These are phyloP conservation scores for Sebastes ruberrimus DNA, from an alignment of 2,797 vertebrate genomes.

Conservation along the genomic window DNA sequence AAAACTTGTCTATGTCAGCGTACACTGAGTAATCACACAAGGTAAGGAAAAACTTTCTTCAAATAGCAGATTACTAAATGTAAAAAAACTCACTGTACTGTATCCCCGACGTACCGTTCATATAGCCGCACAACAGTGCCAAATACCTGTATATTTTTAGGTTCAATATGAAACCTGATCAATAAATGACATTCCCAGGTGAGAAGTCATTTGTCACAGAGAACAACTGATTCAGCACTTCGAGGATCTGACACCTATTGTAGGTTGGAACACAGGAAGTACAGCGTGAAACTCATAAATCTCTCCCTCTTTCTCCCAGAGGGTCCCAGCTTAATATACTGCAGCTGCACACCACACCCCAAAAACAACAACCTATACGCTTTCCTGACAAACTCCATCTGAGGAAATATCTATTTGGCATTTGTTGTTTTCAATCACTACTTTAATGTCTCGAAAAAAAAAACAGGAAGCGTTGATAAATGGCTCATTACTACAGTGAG, in stretches of 20 bases:
- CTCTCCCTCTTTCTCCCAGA: constrained; percentile 11
- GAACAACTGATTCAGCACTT: constrained; percentile 42
- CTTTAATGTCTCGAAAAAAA: neutral
- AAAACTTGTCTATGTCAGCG: neutral
- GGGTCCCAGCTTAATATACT: neutral
- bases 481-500: constrained; percentile 1
- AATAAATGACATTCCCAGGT: constrained; percentile 43
- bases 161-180: constrained; percentile 31
- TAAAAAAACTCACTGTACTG: neutral
- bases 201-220: constrained; percentile 37
- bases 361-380: neutral
- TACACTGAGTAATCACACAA: neutral
- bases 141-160: neutral
- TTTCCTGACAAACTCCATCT: constrained; percentile 14
- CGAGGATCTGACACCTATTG: constrained; percentile 1
- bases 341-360: constrained; percentile 13
- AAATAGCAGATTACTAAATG: neutral
- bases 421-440: neutral
- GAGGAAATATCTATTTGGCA: neutral
- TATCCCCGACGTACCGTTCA: neutral
- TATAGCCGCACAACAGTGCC: neutral
- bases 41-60: neutral
- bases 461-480: constrained; percentile 6
- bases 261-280: constrained; percentile 4
- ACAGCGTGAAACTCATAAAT: constrained; percentile 40